Evolutionary conservation across 2,113 vertebrate species (phyloP).

Genomic region (Myrmecophaga tridactyla): DNA sequence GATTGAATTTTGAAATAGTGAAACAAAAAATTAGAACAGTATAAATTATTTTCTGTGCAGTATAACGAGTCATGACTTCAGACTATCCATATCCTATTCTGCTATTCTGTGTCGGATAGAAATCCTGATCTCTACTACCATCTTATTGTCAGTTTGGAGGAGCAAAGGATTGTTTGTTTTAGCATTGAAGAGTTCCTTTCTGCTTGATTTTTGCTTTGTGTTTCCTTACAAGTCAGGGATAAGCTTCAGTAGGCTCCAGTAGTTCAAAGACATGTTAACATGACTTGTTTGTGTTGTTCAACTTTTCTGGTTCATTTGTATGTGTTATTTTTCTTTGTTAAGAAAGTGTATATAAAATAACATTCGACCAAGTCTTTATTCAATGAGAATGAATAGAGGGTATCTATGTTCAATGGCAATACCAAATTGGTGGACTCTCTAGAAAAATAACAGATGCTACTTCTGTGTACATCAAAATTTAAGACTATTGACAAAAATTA

Average conservation of each 20-base stretch:
- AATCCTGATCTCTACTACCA: background rate
- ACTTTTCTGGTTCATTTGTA: background rate
- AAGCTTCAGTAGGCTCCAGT: background rate
- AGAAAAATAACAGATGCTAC: background rate
- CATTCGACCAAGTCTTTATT: background rate
- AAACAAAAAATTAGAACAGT: background rate
- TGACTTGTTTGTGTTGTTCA: background rate
- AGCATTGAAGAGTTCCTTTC: slow-evolving; percentile 7
- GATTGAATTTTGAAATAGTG: slow-evolving; percentile 8
- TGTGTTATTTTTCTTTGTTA: background rate
- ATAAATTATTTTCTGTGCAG: background rate
- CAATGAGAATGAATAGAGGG: background rate
- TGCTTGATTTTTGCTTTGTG: background rate
- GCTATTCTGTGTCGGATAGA: background rate
- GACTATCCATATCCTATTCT: background rate
- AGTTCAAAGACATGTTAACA: background rate
- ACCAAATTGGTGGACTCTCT: background rate
- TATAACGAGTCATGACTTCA: background rate
- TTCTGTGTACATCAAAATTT: background rate
- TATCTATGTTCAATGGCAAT: background rate
- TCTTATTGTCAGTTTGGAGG: background rate
- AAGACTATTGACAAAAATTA: slow-evolving; percentile 9
- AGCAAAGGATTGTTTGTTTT: background rate
- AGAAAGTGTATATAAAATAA: background rate
- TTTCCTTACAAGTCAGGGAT: background rate